phyloP scores from a whole-genome alignment of 2,113 vertebrate species.

The Chauna torquata region DNA sequence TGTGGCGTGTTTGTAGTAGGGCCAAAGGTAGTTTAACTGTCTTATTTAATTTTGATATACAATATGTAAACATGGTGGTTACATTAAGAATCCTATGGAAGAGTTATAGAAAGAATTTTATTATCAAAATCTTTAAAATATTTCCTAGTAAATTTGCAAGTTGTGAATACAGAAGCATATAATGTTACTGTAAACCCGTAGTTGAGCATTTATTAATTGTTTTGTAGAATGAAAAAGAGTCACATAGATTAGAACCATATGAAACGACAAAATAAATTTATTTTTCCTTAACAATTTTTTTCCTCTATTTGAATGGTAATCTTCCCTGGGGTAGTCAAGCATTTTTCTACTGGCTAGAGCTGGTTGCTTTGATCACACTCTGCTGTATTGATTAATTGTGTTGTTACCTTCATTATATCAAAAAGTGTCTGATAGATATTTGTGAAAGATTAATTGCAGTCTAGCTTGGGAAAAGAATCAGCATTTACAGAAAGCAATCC shows the following conservation, averaged over 20 bases:
- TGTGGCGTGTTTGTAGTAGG: background rate
- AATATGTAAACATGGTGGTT: background rate
- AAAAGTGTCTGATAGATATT: background rate
- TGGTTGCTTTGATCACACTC: background rate
- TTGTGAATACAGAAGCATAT: background rate
- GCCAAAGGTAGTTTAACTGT: background rate
- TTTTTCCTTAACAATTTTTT: background rate
- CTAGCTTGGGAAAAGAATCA: background rate
- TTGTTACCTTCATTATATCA: background rate
- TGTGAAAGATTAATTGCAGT: background rate
- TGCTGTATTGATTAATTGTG: background rate
- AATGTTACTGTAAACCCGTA: background rate
- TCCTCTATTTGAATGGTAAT: background rate
- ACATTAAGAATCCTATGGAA: background rate
- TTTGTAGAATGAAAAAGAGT: background rate
- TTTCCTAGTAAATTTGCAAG: background rate
- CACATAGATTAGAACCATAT: background rate
- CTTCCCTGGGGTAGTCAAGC: background rate
- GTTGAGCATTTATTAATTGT: background rate
- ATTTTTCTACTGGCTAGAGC: background rate
- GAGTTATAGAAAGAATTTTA: background rate
- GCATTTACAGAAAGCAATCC: background rate
- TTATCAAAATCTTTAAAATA: background rate
- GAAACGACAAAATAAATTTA: background rate
- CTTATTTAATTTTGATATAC: background rate